Conservation (phyloP, 2,797 vertebrate species). For the Echeneis naucrates region DNA sequence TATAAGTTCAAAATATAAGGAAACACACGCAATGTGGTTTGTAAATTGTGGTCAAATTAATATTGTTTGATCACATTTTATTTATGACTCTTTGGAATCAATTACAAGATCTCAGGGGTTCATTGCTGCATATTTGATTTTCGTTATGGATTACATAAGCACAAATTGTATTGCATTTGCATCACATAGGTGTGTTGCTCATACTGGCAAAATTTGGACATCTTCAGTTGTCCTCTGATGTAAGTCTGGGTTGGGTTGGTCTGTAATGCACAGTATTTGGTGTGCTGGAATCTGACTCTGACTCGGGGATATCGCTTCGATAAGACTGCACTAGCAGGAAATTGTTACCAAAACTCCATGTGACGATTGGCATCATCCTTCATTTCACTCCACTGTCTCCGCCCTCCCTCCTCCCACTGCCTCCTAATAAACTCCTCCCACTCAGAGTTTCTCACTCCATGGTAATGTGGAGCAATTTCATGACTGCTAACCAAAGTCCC, state of each 20-base stretch:
- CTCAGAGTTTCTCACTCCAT: background rate
- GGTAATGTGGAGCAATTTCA: background rate
- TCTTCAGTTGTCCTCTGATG: background rate
- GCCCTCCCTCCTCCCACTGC: too few species aligned
- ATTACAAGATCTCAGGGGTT: too few species aligned
- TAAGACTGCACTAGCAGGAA: conserved; percentile 17
- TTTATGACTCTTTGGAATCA: too few species aligned
- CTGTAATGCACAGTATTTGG: background rate
- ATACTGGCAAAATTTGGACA: background rate
- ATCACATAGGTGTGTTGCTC: too few species aligned
- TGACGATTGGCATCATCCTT: conserved; percentile 30
- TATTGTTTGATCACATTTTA: background rate
- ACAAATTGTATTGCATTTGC: too few species aligned
- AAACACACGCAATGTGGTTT: too few species aligned
- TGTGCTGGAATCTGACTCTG: background rate
- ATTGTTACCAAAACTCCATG: conserved; percentile 17
- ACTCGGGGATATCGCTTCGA: background rate
- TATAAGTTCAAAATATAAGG: too few species aligned
- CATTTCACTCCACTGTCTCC: conserved; percentile 30
- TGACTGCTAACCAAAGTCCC: conserved; percentile 11
- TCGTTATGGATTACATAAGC: too few species aligned
- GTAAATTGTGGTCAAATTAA: too few species aligned
- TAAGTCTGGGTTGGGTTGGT: background rate
- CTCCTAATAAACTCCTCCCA: conserved; percentile 37
- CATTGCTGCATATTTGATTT: too few species aligned